Base-by-base conservation (phyloP, 2,888 invertebrate species). In the Abrostola tripartita region DNA sequence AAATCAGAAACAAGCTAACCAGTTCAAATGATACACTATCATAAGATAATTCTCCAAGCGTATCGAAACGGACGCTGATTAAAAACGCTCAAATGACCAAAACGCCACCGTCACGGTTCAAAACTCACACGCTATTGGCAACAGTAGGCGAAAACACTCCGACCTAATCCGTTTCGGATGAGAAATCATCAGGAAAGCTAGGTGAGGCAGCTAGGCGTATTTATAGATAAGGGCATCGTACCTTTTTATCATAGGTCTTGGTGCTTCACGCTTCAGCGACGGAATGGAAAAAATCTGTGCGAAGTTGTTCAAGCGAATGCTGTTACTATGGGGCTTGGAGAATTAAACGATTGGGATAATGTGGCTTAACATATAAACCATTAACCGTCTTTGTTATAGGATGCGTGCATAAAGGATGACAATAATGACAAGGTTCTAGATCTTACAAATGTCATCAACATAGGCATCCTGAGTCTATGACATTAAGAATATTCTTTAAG, bases 191-290 rank as follows among this genome's bases (percentile, higher is more conserved):
- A 85, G 86, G 86, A 86, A 87, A 24, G 44, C 44, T 47, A 47
- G 44, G 44, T 47, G 44, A 47, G 44, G 44, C 44, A 4, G 7
- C 88, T 88, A 87, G 84, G 81, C 71, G 78, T 81, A 81, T 67
- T 65, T 61, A 81, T 81, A 80, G 82, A 78, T 81, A 80, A 88
- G 90, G 88, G 88, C 88, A 87, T 86, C 87, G 88, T 84, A 83
- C 89, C 83, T 88, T 86, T 71, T 81, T 80, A 84, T 86, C 66
- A 47, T 44, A 71, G 78, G 76, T 78, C 71, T 70, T 79, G 65
- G 78, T 73, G 71, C 78, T 70, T 73, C 74, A 65, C 64, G 78
- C 67, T 78, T 69, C 68, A 63, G 53, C 42, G 51, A 52, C 65
- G 61, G 60, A 68, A 65, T 65, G 61, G 70, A 71, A 78, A 78